Base-by-base conservation (phyloP, 2,888 invertebrate species). In the Dicranocentrus wangi region DNA sequence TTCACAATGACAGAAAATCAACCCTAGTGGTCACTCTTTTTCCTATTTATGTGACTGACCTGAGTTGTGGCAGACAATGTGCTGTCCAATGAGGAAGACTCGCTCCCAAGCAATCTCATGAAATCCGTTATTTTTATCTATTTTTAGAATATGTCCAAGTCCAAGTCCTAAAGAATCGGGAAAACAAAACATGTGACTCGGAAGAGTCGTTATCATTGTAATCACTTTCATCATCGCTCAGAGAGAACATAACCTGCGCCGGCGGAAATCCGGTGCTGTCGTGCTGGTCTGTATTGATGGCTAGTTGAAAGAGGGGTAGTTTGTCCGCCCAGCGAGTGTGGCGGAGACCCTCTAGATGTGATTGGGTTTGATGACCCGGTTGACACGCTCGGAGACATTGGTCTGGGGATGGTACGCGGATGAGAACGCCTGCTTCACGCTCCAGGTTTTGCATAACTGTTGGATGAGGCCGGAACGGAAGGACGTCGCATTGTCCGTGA, bases 401-500 rank as follows among this genome's bases (percentile, higher is more conserved):
- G 72, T 63, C 27, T 82, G 77, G 8, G 83, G 78, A 43, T 76
- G 76, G 27, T 84, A 83, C 0, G 75, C 23, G n/a, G 65, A 75
- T 15, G 73, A 70, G 21, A 66, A 66, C 1, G 60, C 13, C 23
- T 83, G 82, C 1, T 23, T 15, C 0, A 85, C 55, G 5, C 55
- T 66, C 84, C 85, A 85, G 0, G 63, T 43, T 23, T 63, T 51
- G 43, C 85, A 85, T 10, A 84, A 23, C 8, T 25, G 53, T 23
- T 70, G 42, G 28, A 85, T 66, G 2, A 47, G 25, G 19, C 82
- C 80, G 15, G 81, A 66, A 0, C 21, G 61, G 60, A 85, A 83
- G 7, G 81, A 68, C 0, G 65, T 77, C 17, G 68, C 85, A 28
- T 85, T 84, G 19, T 85, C 84, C 0, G 75, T 69, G 0, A 85